Evolutionary conservation across 2,113 vertebrate species (phyloP).

Genomic region (Ranitomeya variabilis): DNA sequence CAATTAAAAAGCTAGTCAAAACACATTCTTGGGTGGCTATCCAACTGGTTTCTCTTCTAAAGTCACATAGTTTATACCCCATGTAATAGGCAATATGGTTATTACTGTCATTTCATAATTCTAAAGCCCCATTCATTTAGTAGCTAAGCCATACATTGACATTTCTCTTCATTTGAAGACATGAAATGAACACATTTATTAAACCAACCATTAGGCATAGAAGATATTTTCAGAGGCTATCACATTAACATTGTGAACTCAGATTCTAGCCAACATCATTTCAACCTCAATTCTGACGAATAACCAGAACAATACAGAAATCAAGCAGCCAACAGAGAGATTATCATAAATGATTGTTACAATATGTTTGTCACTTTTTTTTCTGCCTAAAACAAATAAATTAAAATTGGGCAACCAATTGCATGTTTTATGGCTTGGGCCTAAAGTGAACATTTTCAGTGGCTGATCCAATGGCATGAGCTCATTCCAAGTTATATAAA

Average conservation of each 20-base stretch:
- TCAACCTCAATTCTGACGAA: neutral
- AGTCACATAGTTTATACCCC: neutral
- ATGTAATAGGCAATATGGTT: neutral
- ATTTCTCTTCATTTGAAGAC: neutral
- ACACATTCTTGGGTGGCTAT: neutral
- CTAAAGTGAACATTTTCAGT: slow-evolving; percentile 53
- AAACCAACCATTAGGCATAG: neutral
- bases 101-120: neutral
- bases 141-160: neutral
- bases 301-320: slow-evolving; percentile 45
- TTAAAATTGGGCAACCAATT: slow-evolving; percentile 54
- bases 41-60: neutral
- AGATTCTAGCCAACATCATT: neutral
- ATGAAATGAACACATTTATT: neutral
- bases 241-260: slow-evolving; percentile 17
- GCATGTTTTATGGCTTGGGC: slow-evolving; percentile 61
- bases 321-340: slow-evolving; percentile 58
- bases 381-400: slow-evolving; percentile 59
- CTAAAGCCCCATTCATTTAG: neutral
- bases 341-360: slow-evolving; percentile 46
- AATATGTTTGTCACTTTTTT: slow-evolving; percentile 37
- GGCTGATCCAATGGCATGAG: slow-evolving; percentile 64
- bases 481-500: slow-evolving; percentile 63
- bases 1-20: neutral
- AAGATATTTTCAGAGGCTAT: neutral